Evolutionary conservation across 1,140 invertebrate species (phyloP).

Genomic region (Drosophila kanapiae): DNA sequence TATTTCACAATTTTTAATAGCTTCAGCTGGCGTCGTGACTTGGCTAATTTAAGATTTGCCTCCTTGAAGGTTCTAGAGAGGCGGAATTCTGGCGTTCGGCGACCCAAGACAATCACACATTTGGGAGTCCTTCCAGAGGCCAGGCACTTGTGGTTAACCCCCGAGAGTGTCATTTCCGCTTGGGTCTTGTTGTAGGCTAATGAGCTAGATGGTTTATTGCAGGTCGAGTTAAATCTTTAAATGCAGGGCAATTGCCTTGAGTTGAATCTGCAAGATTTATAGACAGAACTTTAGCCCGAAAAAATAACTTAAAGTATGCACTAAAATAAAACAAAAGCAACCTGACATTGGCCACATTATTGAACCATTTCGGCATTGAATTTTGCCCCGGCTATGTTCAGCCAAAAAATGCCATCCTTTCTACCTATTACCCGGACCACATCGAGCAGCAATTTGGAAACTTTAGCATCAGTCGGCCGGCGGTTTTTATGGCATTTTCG

Average conservation of each 20-base stretch:
- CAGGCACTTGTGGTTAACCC: constrained; percentile 39
- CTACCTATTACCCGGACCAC: constrained; percentile 16
- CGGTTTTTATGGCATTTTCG: constrained; percentile 63
- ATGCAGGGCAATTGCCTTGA: neutral
- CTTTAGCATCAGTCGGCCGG: constrained; percentile 52
- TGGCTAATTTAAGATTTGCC: constrained; percentile 51
- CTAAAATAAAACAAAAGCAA: constrained; percentile 64
- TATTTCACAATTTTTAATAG: constrained; percentile 51
- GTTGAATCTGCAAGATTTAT: neutral
- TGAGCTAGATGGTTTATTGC: constrained; percentile 21
- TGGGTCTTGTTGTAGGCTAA: constrained; percentile 30
- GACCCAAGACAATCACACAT: constrained; percentile 32
- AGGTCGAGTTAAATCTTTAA: neutral
- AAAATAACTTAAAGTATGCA: neutral
- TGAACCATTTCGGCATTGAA: constrained; percentile 7
- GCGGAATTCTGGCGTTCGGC: neutral
- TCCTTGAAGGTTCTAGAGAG: neutral
- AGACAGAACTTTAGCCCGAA: neutral
- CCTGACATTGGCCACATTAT: constrained; percentile 41
- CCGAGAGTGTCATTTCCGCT: constrained; percentile 17
- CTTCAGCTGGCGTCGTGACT: constrained; percentile 51
- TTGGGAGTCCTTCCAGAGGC: constrained; percentile 23
- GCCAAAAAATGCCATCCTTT: constrained; percentile 19
- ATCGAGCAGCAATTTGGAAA: constrained; percentile 55
- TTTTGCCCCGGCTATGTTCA: constrained; percentile 6